A percentile compares a stretch with the other conserved stretches of the same genome.
Conservation (phyloP, 2,888 invertebrate species). For the Spatulosminthurus flaviceps region DNA sequence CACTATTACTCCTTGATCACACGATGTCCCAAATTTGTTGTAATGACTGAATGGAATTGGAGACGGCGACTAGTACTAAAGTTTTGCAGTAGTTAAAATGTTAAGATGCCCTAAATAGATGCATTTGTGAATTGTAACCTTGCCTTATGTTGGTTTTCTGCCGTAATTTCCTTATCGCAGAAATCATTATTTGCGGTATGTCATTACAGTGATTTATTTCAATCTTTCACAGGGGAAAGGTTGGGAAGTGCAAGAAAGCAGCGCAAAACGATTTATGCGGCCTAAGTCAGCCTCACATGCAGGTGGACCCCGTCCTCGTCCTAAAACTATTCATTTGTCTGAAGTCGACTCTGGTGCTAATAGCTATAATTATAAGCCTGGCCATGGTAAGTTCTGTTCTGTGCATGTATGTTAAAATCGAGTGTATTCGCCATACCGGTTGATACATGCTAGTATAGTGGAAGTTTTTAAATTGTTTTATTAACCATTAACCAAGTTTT, state of each 20-base stretch:
- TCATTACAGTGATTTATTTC: neutral
- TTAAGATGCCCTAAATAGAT: neutral
- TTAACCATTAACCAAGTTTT: slow-evolving; percentile 35
- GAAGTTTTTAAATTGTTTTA: slow-evolving; percentile 58
- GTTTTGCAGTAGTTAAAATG: neutral
- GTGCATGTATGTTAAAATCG: too few relatives aligned
- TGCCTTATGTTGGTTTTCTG: neutral
- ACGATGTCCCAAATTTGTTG: neutral
- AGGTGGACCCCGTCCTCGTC: slow-evolving; percentile 74
- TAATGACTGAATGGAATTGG: neutral
- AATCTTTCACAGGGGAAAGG: slow-evolving; percentile 58
- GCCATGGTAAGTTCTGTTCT: slow-evolving; percentile 68
- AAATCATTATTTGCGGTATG: neutral
- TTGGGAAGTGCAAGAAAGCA: slow-evolving; percentile 63
- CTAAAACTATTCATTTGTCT: slow-evolving; percentile 81
- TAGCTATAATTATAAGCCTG: slow-evolving; percentile 66
- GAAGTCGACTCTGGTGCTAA: slow-evolving; percentile 78
- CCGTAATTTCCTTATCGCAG: neutral
- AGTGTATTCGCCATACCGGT: neutral
- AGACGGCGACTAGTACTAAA: neutral
- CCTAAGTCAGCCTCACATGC: slow-evolving; percentile 71
- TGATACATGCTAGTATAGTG: slow-evolving; percentile 70
- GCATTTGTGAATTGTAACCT: neutral
- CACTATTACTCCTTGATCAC: neutral
- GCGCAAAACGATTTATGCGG: slow-evolving; percentile 68